Percentiles rank a stretch among this genome's conserved stretches.
Evolutionary conservation across 2,113 vertebrate genomes (phyloP).

Genomic region (Crocuta crocuta): DNA sequence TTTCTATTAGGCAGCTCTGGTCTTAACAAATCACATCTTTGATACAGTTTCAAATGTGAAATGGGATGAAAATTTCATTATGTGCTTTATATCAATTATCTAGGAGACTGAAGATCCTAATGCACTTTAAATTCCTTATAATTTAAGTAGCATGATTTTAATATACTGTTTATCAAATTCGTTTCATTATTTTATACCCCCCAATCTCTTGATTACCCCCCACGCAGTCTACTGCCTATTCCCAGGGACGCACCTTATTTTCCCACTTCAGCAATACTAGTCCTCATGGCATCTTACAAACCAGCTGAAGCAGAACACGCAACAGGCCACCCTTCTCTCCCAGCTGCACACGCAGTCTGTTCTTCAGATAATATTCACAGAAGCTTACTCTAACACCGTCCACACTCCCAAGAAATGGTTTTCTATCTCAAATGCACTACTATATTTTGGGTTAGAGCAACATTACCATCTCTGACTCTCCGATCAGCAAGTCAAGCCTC

Average conservation of each 20-base stretch:
- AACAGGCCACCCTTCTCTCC: not conserved
- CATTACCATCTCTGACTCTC: not conserved
- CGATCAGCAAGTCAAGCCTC: slow-evolving; percentile 24
- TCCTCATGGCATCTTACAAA: slow-evolving; percentile 15
- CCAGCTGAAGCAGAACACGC: slow-evolving; percentile 25
- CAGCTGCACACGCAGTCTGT: not conserved
- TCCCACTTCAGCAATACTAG: not conserved
- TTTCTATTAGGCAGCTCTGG: not conserved
- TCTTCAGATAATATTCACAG: slow-evolving; percentile 40
- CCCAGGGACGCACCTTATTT: not conserved
- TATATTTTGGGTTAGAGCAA: slow-evolving; percentile 47
- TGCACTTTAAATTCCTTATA: slow-evolving; percentile 52
- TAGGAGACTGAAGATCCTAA: slow-evolving; percentile 3
- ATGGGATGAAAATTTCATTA: slow-evolving; percentile 48
- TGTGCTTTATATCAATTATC: slow-evolving; percentile 1
- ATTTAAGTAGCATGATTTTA: slow-evolving; percentile 16
- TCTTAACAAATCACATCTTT: slow-evolving; percentile 33
- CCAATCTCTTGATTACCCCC: not conserved
- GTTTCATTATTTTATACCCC: slow-evolving; percentile 43
- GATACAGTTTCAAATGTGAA: slow-evolving; percentile 59
- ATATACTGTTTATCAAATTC: slow-evolving; percentile 50
- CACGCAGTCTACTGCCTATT: not conserved
- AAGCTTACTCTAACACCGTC: not conserved
- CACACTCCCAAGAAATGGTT: slow-evolving; percentile 12
- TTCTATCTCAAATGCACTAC: slow-evolving; percentile 44